These are phyloP conservation scores for Gymnothorax javanicus DNA, from an alignment of 2,797 vertebrate genomes.

Conservation along the genomic window DNA sequence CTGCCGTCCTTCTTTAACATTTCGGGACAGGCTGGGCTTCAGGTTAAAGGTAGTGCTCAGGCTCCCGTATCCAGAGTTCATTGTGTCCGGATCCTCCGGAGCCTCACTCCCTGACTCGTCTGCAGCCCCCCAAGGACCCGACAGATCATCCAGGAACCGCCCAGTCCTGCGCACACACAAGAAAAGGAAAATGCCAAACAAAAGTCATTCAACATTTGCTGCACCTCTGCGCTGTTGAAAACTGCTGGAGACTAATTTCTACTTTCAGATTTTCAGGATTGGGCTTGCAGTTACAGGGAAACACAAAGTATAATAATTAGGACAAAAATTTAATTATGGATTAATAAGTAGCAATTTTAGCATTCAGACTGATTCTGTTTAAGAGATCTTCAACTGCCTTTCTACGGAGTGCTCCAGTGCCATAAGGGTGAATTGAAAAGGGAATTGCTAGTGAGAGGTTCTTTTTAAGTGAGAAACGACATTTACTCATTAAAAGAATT, in stretches of 20 bases:
- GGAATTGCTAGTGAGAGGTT: not conserved
- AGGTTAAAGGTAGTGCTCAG: slow-evolving; percentile 68
- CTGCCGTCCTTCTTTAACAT: slow-evolving; percentile 47
- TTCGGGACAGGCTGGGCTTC: slow-evolving; percentile 32
- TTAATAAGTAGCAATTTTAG: not conserved
- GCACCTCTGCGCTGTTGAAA: not conserved
- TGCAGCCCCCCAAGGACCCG: slow-evolving; percentile 17
- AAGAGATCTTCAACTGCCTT: not conserved
- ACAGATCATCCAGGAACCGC: slow-evolving; percentile 47
- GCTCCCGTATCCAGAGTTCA: slow-evolving; percentile 60
- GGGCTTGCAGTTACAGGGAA: not conserved
- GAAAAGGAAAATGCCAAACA: not conserved
- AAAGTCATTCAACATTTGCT: not conserved
- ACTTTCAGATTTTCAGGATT: not conserved
- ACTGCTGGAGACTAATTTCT: not conserved
- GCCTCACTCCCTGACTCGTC: slow-evolving; percentile 35
- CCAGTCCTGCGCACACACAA: slow-evolving; percentile 11
- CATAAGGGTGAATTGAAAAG: not conserved
- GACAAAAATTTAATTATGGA: not conserved
- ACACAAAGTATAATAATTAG: not conserved
- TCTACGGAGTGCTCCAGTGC: not conserved
- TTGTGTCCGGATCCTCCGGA: slow-evolving; percentile 44
- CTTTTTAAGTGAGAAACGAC: not conserved
- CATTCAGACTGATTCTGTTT: not conserved
- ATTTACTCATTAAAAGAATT: not conserved